Conservation (phyloP, 2,113 vertebrate species). For the Pseudopipra pipra region DNA sequence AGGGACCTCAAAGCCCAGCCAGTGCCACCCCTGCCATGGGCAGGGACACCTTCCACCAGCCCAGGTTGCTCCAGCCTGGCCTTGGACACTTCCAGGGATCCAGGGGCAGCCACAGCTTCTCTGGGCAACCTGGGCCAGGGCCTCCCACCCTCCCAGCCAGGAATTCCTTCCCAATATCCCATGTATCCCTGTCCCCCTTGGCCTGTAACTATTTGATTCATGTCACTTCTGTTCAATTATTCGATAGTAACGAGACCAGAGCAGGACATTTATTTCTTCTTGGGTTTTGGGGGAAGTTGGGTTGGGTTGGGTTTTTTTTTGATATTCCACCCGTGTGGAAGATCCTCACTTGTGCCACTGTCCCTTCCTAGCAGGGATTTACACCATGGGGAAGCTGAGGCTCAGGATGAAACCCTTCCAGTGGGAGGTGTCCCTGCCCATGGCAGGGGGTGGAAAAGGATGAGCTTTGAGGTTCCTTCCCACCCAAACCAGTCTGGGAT, state of each 20-base stretch:
- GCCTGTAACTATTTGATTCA: rapidly evolving
- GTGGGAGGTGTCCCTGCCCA: not conserved
- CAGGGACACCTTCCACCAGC: not conserved
- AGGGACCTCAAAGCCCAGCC: not conserved
- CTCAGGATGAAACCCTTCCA: too few relatives aligned
- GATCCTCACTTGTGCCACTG: not conserved
- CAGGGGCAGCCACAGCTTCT: not conserved
- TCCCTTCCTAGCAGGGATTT: not conserved
- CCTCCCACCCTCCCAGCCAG: not conserved
- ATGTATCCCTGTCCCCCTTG: not conserved
- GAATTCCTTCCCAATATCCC: not conserved
- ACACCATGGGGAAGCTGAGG: rapidly evolving
- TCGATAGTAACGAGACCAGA: not conserved
- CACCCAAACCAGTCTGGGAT: not conserved
- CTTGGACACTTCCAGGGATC: not conserved
- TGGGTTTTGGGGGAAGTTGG: rapidly evolving
- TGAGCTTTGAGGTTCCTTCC: not conserved
- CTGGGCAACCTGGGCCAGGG: not conserved
- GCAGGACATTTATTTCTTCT: not conserved
- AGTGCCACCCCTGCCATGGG: not conserved
- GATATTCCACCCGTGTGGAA: not conserved
- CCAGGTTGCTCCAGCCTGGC: not conserved
- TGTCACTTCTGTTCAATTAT: not conserved
- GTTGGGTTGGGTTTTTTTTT: rapidly evolving
- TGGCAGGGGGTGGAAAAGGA: not conserved